phyloP scores from a whole-genome alignment of 1,140 invertebrate genomes.

The Leucophenga varia region DNA sequence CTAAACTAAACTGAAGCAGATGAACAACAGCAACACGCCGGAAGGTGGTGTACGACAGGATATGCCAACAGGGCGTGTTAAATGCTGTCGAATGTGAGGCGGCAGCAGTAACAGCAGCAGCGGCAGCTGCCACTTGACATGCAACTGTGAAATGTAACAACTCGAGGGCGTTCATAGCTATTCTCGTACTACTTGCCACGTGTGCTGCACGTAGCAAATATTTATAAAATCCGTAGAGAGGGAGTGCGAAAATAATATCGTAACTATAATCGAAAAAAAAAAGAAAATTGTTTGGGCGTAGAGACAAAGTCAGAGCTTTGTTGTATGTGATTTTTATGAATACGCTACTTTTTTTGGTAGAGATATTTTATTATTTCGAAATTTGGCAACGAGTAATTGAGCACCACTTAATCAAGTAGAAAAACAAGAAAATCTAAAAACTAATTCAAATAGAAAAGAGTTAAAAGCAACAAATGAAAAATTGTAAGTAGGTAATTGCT shows the following conservation, averaged over 20 bases:
- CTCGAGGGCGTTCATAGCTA: conserved; percentile 48
- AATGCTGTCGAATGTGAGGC: conserved; percentile 2
- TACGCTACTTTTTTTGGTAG: too few relatives aligned
- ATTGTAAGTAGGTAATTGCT: too few relatives aligned
- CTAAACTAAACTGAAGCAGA: too few relatives aligned
- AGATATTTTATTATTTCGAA: too few relatives aligned
- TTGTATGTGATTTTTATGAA: too few relatives aligned
- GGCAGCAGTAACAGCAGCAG: conserved; percentile 24
- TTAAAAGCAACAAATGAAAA: conserved; percentile 22
- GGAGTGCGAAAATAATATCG: conserved; percentile 24
- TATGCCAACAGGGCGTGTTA: background rate
- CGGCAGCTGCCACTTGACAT: conserved; percentile 49
- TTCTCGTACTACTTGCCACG: conserved; percentile 24
- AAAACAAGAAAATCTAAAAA: too few relatives aligned
- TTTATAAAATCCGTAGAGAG: conserved; percentile 10
- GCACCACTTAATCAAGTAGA: too few relatives aligned
- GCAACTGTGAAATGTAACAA: conserved; percentile 42
- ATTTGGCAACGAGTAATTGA: too few relatives aligned
- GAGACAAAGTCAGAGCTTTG: too few relatives aligned
- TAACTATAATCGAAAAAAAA: too few relatives aligned
- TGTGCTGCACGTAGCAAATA: conserved; percentile 7
- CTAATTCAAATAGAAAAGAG: conserved; percentile 38
- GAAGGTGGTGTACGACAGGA: conserved; percentile 2
- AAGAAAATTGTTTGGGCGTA: too few relatives aligned
- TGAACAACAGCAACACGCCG: background rate